Evolutionary conservation across 2,113 vertebrate genomes (phyloP), one percentile per base, ranked within the genome.

Genomic region (Galeopterus variegatus): DNA sequence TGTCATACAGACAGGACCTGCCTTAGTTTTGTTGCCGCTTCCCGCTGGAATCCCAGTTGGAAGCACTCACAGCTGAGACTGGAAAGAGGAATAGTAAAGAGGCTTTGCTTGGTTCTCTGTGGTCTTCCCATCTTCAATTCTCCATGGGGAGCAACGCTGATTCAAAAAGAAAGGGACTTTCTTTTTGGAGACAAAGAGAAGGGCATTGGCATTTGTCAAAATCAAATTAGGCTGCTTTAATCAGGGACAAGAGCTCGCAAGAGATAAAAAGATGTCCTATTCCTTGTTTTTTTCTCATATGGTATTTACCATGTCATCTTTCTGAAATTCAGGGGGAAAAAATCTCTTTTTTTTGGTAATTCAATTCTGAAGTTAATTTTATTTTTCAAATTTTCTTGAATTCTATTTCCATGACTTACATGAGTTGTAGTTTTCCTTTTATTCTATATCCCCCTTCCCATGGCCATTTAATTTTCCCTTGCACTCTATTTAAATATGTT

Each of bases 341-440:
- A 93, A 31, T 8, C 10, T 3, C 21, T 12, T 28, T 54, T 18
- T 72, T 48, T 80, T 33, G 58, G n/a, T 75, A 92, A 96, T 91
- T 97, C 7, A 94, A 52, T 94, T 88, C 73, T 83, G 80, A 96
- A 86, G 62, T 95, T 94, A 79, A 94, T 97, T 98, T 94, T 79
- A 67, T 77, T 97, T 93, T 87, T 90, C 1, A 2, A 5, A 5
- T 95, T 97, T 93, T 86, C 72, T 72, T 95, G 31, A 84, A 84
- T n/a, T 96, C 75, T 70, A 15, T 89, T 98, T 97, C 62, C 31
- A 87, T 88, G 70, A 31, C 82, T 77, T 85, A 36, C 75, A 67
- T 26, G 52, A 92, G 8, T 70, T 79, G 72, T 8, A 58, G 14
- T 54, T 77, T 54, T 83, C 31, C 91, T 77, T 94, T 73, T 2